Conservation (phyloP, 2,888 invertebrate genomes). For the Caenorhabditis panamensis region DNA sequence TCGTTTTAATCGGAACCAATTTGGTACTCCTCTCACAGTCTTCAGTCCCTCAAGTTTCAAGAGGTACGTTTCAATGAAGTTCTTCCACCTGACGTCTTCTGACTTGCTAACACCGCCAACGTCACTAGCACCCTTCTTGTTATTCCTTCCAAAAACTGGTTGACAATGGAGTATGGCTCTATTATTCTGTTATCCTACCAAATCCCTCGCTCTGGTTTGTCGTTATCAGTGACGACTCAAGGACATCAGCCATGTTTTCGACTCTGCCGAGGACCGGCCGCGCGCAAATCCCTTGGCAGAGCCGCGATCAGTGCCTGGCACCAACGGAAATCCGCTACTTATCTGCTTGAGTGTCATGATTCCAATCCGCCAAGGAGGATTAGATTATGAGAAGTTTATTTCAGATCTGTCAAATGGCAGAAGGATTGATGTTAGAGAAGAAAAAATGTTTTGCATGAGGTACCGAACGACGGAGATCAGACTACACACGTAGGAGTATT, state of each 20-base stretch:
- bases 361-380: background rate
- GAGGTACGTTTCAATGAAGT: conserved; percentile 5
- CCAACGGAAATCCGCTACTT: conserved; percentile 37
- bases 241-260: conserved; percentile 6
- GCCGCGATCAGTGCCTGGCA: conserved; percentile 32
- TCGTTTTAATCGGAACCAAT: conserved; percentile 22
- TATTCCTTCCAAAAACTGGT: background rate
- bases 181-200: background rate
- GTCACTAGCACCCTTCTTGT: background rate
- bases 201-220: conserved; percentile 5
- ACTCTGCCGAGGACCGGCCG: background rate
- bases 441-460: background rate
- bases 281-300: background rate
- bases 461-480: background rate
- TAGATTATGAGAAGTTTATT: conserved; percentile 8
- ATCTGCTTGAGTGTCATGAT: conserved; percentile 13
- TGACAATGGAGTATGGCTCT: background rate
- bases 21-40: background rate
- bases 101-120: background rate
- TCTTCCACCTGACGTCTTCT: background rate
- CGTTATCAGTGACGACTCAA: background rate
- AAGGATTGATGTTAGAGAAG: background rate
- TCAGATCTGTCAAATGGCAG: background rate
- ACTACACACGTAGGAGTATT: background rate
- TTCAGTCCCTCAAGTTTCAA: background rate